Evolutionary conservation across 2,797 vertebrate species (phyloP).

Genomic region (Halcyon chelicuti): DNA sequence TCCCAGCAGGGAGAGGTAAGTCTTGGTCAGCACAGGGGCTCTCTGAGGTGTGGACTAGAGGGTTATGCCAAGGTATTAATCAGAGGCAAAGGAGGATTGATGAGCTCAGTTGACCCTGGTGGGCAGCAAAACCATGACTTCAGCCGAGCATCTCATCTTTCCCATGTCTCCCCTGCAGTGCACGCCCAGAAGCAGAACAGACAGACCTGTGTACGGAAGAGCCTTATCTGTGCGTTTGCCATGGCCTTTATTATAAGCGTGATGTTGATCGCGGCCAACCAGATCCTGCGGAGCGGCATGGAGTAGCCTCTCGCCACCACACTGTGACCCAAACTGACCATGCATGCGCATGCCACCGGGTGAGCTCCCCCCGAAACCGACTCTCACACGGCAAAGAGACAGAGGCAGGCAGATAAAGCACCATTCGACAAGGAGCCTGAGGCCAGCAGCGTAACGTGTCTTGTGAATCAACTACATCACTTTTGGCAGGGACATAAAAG

Average conservation of each 20-base stretch:
- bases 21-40: accelerated
- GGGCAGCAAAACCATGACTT: not conserved
- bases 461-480: constrained; percentile 83
- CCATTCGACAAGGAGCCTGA: constrained; percentile 67
- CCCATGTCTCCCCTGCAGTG: constrained; percentile 63
- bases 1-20: not conserved
- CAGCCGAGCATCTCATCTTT: not conserved
- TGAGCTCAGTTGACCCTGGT: not conserved
- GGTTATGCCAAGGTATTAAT: not conserved
- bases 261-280: constrained; percentile 99
- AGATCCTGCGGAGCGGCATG: constrained; percentile 99
- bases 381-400: constrained; percentile 51
- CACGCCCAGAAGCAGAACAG: constrained; percentile 92
- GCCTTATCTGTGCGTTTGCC: constrained; percentile 98
- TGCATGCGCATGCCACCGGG: constrained; percentile 89
- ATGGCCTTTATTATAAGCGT: constrained; percentile 99
- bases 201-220: constrained; percentile 94
- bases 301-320: constrained; percentile 85
- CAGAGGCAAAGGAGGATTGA: not conserved
- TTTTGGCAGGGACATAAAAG: constrained; percentile 95
- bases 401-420: constrained; percentile 37
- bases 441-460: constrained; percentile 82
- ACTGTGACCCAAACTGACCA: constrained; percentile 84
- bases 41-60: not conserved
- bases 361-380: constrained; percentile 78